Percentiles rank a stretch among this genome's conserved stretches.
Conservation (phyloP, 2,797 vertebrate species). For the Taeniopygia guttata region DNA sequence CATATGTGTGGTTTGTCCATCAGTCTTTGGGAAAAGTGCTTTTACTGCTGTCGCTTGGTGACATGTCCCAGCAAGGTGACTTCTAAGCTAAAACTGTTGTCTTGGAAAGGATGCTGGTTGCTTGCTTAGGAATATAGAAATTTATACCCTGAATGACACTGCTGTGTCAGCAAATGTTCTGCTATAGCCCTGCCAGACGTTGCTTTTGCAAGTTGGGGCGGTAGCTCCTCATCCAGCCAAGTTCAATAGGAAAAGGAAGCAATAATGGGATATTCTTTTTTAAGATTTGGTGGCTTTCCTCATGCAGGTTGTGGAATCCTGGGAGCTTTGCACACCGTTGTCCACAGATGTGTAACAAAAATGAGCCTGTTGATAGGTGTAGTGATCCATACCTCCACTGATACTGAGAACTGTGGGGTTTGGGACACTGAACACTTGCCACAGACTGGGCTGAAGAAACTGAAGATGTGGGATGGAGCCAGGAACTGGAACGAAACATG, state of each 20-base stretch:
- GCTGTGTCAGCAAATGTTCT: background rate
- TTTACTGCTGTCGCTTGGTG: background rate
- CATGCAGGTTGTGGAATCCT: background rate
- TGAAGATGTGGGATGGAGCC: background rate
- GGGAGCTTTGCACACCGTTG: background rate
- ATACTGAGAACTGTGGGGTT: background rate
- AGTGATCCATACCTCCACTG: background rate
- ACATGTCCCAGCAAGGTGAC: background rate
- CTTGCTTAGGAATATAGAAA: background rate
- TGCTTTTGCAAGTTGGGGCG: background rate
- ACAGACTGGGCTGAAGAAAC: background rate
- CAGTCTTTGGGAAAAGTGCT: background rate
- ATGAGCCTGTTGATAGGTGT: background rate
- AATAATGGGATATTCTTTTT: background rate
- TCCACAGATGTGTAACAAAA: background rate
- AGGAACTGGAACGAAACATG: background rate
- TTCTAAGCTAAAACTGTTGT: background rate
- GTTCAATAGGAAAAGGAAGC: slow-evolving; percentile 52
- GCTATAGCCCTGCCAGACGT: background rate
- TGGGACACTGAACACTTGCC: background rate
- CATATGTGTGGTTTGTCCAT: accelerated
- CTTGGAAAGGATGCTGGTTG: background rate
- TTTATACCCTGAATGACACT: background rate
- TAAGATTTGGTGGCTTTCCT: background rate
- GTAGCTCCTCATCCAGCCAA: slow-evolving; percentile 14